These are phyloP conservation scores for Amblyornis subalaris DNA, from an alignment of 2,113 vertebrate species.

Conservation along the genomic window DNA sequence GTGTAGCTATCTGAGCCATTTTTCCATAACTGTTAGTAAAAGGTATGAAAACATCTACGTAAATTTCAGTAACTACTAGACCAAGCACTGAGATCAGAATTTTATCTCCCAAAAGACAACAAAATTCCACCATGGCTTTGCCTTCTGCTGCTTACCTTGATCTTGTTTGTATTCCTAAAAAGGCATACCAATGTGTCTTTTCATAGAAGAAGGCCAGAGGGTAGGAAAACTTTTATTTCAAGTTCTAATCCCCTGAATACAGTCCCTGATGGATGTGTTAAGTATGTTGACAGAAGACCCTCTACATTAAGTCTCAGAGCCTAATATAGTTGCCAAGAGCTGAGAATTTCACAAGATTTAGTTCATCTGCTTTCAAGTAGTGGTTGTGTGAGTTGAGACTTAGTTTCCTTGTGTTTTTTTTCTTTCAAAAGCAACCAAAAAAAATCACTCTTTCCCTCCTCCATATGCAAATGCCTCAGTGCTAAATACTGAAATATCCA, in stretches of 20 bases:
- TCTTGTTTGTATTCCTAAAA: neutral
- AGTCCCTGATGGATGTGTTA: neutral
- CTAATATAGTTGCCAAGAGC: constrained; percentile 9
- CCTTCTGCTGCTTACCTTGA: neutral
- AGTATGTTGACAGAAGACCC: constrained; percentile 27
- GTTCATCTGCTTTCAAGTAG: constrained; percentile 34
- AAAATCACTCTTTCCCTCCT: neutral
- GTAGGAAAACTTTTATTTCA: neutral
- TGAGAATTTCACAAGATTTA: constrained; percentile 23
- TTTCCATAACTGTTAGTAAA: neutral
- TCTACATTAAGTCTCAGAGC: neutral
- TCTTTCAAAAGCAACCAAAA: neutral
- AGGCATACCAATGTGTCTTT: neutral
- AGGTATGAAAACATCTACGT: neutral
- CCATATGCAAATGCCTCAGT: neutral
- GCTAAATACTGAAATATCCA: neutral
- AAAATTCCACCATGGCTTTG: neutral
- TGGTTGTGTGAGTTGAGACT: neutral
- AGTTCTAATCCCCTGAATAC: neutral
- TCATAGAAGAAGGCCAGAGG: neutral
- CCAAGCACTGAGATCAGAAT: neutral
- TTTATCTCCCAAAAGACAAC: neutral
- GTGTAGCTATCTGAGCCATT: neutral
- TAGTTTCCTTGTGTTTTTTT: neutral
- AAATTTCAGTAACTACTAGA: neutral